Evolutionary conservation across 2,888 invertebrate species (phyloP), one percentile per base, ranked within the genome.

Genomic region (Silvanus unidentatus): DNA sequence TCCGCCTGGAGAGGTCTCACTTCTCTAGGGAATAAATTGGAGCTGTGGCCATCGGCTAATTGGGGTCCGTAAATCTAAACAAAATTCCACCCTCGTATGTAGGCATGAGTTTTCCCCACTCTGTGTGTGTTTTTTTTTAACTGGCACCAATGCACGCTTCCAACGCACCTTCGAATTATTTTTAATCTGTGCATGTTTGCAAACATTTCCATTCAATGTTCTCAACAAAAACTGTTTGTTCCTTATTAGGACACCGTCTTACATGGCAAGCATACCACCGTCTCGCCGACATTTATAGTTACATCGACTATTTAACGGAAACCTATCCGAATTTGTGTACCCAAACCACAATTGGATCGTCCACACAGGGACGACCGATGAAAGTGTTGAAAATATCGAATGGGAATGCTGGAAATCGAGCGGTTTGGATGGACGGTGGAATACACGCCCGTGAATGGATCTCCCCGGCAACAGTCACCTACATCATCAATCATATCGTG

Each of bases 391-490:
- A 82, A 61, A 82, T 88, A 49, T 87, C 87, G 2, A 86, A 86
- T 59, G 84, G 86, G 3, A 73, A 77, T 22, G 57, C 70, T 0
- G 55, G 53, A 1, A 66, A 65, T 44, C 72, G 75, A 1, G 82
- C 82, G 0, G 75, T 88, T 9, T 88, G 87, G 86, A 46, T 62
- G 15, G 60, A 61, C 29, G 60, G 60, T 0, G 84, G 88, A 13
- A 90, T 91, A 54, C 92, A 93, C 60, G 88, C 91, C 0, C 78
- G 95, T 14, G 96, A 96, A 74, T 96, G 90, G 90, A 88, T 91
- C 59, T 84, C 86, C 35, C 83, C 86, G 0, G 86, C 90, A 0
- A 78, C 84, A 0, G 87, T 86, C 2, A 85, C 88, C 0, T 90
- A 80, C 66, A 74, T 89, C 30, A 81, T 88, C 12, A 79, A 88